Evolutionary conservation across 2,888 invertebrate species (phyloP).

Genomic region (Agrilus mali): DNA sequence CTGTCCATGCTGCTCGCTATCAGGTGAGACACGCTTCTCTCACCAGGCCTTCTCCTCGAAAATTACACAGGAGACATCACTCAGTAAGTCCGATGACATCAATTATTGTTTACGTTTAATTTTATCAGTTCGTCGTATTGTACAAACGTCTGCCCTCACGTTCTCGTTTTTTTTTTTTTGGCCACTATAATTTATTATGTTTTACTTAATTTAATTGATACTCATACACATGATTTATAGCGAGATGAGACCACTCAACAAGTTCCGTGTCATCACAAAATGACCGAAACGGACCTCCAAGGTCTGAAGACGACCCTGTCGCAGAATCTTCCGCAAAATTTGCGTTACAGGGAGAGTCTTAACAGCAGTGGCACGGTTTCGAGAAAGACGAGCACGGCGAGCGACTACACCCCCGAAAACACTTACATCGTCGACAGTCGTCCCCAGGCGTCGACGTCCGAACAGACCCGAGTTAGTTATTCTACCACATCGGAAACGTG

Average conservation of each 20-base stretch:
- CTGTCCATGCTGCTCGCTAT: conserved; percentile 6
- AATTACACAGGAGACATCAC: conserved; percentile 56
- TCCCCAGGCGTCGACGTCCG: conserved; percentile 12
- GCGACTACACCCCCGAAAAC: conserved; percentile 44
- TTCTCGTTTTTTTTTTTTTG: conserved; percentile 2
- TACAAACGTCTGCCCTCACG: too few relatives aligned
- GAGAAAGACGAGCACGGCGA: conserved; percentile 44
- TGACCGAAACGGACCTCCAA: conserved; percentile 16
- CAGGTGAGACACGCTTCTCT: conserved; percentile 62
- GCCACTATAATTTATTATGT: too few relatives aligned
- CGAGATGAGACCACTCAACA: too few relatives aligned
- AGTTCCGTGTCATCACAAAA: neutral
- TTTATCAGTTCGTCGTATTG: neutral
- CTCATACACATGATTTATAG: too few relatives aligned
- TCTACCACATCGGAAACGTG: conserved; percentile 17
- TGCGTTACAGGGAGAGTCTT: conserved; percentile 29
- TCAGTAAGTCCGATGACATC: conserved; percentile 43
- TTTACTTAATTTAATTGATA: too few relatives aligned
- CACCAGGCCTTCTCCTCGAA: conserved; percentile 50
- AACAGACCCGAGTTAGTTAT: conserved; percentile 21
- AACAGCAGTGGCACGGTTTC: conserved; percentile 36
- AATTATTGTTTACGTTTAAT: neutral
- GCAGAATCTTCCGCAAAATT: conserved; percentile 27
- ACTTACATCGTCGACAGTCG: conserved; percentile 28
- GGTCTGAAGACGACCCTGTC: conserved; percentile 26